Base-by-base conservation (phyloP, 2,797 vertebrate genomes). In the Macropodus opercularis region DNA sequence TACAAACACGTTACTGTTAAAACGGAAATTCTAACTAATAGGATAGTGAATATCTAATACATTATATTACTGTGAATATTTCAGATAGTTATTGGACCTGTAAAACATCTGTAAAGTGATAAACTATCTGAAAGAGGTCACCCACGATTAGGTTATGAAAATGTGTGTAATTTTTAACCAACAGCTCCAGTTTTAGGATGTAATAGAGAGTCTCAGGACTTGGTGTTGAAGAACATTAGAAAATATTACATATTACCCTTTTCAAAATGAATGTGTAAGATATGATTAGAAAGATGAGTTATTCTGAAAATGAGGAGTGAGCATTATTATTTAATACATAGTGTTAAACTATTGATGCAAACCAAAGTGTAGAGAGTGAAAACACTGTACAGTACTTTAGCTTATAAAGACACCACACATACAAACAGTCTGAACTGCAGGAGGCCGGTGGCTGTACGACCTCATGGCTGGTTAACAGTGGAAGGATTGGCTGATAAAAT, bases 401-500 rank as follows among this genome's bases (percentile, higher is more conserved):
- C 13, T 55, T 23, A 44, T 56, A 43, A 63, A 49, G 51, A 75
- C 56, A 63, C 44, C 58, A 57, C 34, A 39, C 43, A 61, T 29
- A 24, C 31, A 62, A 23, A 39, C 48, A 59, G 12, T 32, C 15
- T 29, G 31, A 52, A 63, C 58, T 51, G 69, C 13, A 44, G 58
- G 66, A 62, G 75, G 79, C 29, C 13, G 63, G 71, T 10, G 53
- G 55, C 31, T 60, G 56, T 48, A 17, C 11, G 9, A 51, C 43
- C 19, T 56, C 68, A 67, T 69, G 46, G 17, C 19, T 32, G 71
- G 44, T 41, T 70, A 75, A 74, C 55, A 73, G 36, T 44, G 35
- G 14, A 77, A 71, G 70, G 80, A 85, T 84, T 81, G 66, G 69
- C 56, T 71, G 74, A 85, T 85, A 62, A 56, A 71, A 87, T 78